Percentiles rank a stretch among this genome's conserved stretches.
phyloP scores from a whole-genome alignment of 2,113 vertebrate genomes.

The Paradisaea rubra region DNA sequence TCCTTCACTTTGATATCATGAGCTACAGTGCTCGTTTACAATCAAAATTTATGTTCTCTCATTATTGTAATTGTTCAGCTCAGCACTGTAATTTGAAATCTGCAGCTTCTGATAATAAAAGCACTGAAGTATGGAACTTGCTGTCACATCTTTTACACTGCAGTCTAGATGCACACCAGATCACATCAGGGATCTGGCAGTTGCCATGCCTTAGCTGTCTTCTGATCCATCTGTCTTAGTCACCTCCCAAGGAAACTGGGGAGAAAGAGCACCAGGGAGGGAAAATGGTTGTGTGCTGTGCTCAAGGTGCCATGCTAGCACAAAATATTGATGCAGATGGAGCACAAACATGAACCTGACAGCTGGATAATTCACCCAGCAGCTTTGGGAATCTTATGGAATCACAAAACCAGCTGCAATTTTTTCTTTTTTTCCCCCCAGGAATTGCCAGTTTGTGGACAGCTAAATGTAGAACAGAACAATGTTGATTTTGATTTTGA shows the following conservation, averaged over 20 bases:
- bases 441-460: background rate
- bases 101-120: constrained; percentile 1
- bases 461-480: background rate
- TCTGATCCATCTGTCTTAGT: background rate
- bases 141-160: background rate
- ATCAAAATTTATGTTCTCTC: background rate
- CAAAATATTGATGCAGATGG: background rate
- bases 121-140: background rate
- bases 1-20: background rate
- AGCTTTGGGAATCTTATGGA: background rate
- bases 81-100: background rate
- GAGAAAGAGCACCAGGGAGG: background rate
- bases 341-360: background rate
- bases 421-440: background rate
- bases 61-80: background rate
- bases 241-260: background rate
- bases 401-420: background rate
- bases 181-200: background rate
- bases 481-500: background rate
- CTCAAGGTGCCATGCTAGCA: background rate
- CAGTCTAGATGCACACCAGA: background rate
- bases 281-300: background rate
- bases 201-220: background rate
- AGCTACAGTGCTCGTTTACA: background rate
- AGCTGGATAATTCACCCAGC: constrained; percentile 3